Evolutionary conservation across 2,888 invertebrate genomes (phyloP), one percentile per base, ranked within the genome.

Genomic region (Diachrysia chrysitis): DNA sequence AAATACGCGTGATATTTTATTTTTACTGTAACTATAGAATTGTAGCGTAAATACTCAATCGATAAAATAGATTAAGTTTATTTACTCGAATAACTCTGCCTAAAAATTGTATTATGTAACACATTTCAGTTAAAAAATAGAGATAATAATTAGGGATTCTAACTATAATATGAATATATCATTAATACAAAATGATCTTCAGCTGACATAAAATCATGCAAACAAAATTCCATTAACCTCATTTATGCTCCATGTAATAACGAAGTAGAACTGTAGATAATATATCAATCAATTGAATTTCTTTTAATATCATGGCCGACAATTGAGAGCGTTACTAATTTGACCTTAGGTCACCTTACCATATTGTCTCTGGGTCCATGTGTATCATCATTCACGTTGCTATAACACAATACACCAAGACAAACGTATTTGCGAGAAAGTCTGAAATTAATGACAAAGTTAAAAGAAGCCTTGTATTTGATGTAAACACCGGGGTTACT

Each of bases 321-420:
- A 42, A 42, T 42, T 42, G 42, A 42, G 42, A 42, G 42, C 42
- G 42, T n/a, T n/a, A 42, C n/a, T n/a, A 1, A 42, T 42, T n/a
- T 42, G 42, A 42, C 42, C 42, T 42, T n/a, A 42, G 42, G 42
- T 42, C 42, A 42, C 42, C 42, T n/a, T 16, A n/a, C 42, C 42
- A n/a, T 42, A n/a, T 42, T 42, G 42, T 16, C 37, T 14, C 42
- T 42, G n/a, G 6, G 42, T 42, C 42, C 37, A 37, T 37, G 1
- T 16, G 42, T 42, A 4, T 42, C 7, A n/a, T 7, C 14, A n/a
- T n/a, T 4, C n/a, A 42, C 16, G n/a, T n/a, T n/a, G 6, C 6
- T 42, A 4, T 42, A 42, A 42, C 7, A 42, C 42, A 42, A 6
- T 42, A 42, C 6, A n/a, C 3, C 42, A n/a, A 16, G 1, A 42